Evolutionary conservation across 2,113 vertebrate species (phyloP), one percentile per base, ranked within the genome.

Genomic region (Holacanthus passer): DNA sequence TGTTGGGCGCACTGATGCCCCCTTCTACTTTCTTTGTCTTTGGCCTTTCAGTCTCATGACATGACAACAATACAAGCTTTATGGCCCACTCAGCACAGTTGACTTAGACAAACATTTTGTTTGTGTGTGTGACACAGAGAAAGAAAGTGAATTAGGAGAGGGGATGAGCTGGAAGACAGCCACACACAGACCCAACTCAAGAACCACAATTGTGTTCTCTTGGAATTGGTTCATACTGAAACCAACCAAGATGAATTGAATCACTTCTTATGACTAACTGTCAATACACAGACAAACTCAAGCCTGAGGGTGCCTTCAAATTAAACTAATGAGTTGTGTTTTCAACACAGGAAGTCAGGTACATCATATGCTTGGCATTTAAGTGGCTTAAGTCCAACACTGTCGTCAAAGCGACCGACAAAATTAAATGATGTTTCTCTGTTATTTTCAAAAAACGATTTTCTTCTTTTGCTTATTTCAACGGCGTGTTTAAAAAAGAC

Each of bases 31-130:
- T 76, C 79, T 91, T 77, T 77, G 62, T 87, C 73, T 86, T 56
- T 52, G 27, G 81, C 69, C 73, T 73, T 60, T 68, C 67, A 69
- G 81, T 73, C 62, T 85, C 82, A 64, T 79, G 86, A 83, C 82
- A 65, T 41, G 55, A 37, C 69, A 80, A 88, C 90, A 90, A 79
- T 88, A 52, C 69, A 20, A 66, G 82, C 68, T 64, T 85, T 85
- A 80, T 64, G 37, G 58, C 31, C 52, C 45, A 39, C 79, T 86
- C 69, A 77, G 77, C 73, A 71, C 63, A 83, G 84, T 53, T 53
- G 52, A 66, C 72, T 75, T 37, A 45, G 77, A 85, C 79, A 88
- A 89, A 90, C 73, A 81, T 85, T 35, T 73, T 73, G 47, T 73
- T 72, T 82, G 78, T 81, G 72, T 64, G 58, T 72, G 58, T 72